A percentile compares a stretch with the other conserved stretches of the same genome.
These are phyloP conservation scores for Torymus tubicola DNA, from an alignment of 2,888 invertebrate species.

Conservation along the genomic window DNA sequence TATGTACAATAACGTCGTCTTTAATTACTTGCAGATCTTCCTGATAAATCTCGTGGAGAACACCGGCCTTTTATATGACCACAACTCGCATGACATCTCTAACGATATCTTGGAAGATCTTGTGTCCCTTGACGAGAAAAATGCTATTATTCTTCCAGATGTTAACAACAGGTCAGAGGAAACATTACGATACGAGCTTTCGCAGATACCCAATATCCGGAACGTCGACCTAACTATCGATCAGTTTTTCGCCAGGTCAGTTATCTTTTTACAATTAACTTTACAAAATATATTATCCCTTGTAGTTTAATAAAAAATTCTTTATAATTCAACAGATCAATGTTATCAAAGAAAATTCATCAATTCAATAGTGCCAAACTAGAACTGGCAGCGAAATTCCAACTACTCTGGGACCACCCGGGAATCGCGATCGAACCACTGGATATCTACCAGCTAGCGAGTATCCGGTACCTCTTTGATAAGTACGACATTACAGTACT, in stretches of 20 bases:
- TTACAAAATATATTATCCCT: too few relatives aligned
- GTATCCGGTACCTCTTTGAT: conserved; percentile 60
- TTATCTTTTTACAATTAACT: neutral
- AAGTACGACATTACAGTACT: conserved; percentile 51
- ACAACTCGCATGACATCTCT: neutral
- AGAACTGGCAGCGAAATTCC: conserved; percentile 68
- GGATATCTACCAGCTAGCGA: conserved; percentile 60
- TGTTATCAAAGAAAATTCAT: conserved; percentile 60
- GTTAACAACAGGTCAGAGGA: neutral
- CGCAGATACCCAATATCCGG: conserved; percentile 62
- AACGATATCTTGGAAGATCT: conserved; percentile 4
- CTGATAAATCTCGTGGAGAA: conserved; percentile 40
- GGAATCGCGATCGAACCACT: conserved; percentile 68
- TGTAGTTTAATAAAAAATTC: too few relatives aligned
- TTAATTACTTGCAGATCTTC: conserved; percentile 23
- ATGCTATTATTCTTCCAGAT: neutral
- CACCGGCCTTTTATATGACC: too few relatives aligned
- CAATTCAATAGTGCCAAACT: conserved; percentile 62
- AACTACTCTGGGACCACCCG: conserved; percentile 68
- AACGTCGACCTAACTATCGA: conserved; percentile 63
- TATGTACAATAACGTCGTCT: too few relatives aligned
- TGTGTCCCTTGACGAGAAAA: neutral
- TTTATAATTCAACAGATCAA: conserved; percentile 60
- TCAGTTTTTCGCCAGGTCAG: conserved; percentile 67
- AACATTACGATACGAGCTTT: conserved; percentile 56